Evolutionary conservation across 2,888 invertebrate genomes (phyloP), one percentile per base, ranked within the genome.

Genomic region (Phania funesta): DNA sequence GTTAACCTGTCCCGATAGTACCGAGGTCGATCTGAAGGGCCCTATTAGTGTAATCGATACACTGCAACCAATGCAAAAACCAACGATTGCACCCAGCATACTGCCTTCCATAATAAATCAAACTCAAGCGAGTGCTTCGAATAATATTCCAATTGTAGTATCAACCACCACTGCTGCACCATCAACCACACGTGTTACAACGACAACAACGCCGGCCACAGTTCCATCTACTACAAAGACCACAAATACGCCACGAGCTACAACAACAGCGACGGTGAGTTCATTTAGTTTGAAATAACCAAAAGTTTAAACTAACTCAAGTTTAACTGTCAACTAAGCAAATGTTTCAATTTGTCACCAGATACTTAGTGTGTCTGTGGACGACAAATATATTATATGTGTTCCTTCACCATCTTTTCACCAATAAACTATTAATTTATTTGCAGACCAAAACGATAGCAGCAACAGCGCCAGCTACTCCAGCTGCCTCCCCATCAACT

Each of bases 1-100:
- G 89, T 90, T 95, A 75, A 92, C 92, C 46, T 95, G 95, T 80
- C 89, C 90, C 5, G 90, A 91, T 85, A 93, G 93, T 5, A 56
- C 20, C n/a, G 93, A 93, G 77, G 92, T 92, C 29, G 93, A 93
- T 32, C 92, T 90, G 48, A 90, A 90, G 48, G 90, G 89, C 20
- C 89, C 89, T 3, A 87, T 90, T 11, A 90, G 91, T 65, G 89
- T 92, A 4, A 89, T 91, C 22, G 91, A 92, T 32, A 90, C 90
- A 46, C 84, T 90, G 46, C 88, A 89, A 6, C 26, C 77, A 13
- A 3, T 24, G 4, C 88, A 88, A 18, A 88, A 88, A 68, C 87
- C 90, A n/a, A 90, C 91, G 52, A 89, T 89, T 68, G 86, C 89
- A 80, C 87, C 90, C 86, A 87, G 73, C 11, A 86, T 87, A 52